A percentile compares a stretch with the other conserved stretches of the same genome.
phyloP scores from a whole-genome alignment of 2,888 invertebrate genomes.

The Apeira syringaria region DNA sequence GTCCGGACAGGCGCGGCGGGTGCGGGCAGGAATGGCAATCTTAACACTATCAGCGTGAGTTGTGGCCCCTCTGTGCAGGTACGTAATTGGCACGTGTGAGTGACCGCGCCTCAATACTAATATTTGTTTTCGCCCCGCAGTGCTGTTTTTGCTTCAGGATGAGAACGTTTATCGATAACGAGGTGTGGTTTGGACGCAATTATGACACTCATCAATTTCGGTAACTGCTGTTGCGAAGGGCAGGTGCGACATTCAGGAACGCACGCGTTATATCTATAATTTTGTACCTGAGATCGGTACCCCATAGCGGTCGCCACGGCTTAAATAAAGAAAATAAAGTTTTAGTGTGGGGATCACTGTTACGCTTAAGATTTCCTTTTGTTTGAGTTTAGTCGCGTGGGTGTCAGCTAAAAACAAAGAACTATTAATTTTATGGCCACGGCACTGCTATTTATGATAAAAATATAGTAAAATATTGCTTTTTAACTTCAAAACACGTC shows the following conservation, averaged over 20 bases:
- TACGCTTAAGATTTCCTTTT: neutral
- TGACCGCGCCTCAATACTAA: slow-evolving; percentile 66
- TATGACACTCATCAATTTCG: slow-evolving; percentile 57
- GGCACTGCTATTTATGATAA: slow-evolving; percentile 16
- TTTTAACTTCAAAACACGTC: slow-evolving; percentile 26
- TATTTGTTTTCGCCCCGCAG: slow-evolving; percentile 75
- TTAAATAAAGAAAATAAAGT: too few relatives aligned
- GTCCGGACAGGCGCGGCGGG: neutral
- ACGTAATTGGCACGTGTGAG: slow-evolving; percentile 54
- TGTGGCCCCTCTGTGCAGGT: slow-evolving; percentile 36
- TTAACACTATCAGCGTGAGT: slow-evolving; percentile 55
- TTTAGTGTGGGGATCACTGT: slow-evolving; percentile 4
- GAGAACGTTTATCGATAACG: slow-evolving; percentile 59
- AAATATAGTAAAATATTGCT: slow-evolving; percentile 19
- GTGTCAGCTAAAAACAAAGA: slow-evolving; percentile 11
- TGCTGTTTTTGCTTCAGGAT: slow-evolving; percentile 46
- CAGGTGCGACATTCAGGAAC: slow-evolving; percentile 56
- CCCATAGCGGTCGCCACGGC: too few relatives aligned
- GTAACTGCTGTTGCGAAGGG: slow-evolving; percentile 43
- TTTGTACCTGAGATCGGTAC: slow-evolving; percentile 4
- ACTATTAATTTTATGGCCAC: slow-evolving; percentile 8
- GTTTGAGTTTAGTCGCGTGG: neutral
- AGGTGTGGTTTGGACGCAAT: slow-evolving; percentile 60
- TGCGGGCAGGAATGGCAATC: slow-evolving; percentile 44
- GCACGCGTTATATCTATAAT: slow-evolving; percentile 31